Evolutionary conservation across 2,113 vertebrate species (phyloP), one percentile per base, ranked within the genome.

Genomic region (Cromileptes altivelis): DNA sequence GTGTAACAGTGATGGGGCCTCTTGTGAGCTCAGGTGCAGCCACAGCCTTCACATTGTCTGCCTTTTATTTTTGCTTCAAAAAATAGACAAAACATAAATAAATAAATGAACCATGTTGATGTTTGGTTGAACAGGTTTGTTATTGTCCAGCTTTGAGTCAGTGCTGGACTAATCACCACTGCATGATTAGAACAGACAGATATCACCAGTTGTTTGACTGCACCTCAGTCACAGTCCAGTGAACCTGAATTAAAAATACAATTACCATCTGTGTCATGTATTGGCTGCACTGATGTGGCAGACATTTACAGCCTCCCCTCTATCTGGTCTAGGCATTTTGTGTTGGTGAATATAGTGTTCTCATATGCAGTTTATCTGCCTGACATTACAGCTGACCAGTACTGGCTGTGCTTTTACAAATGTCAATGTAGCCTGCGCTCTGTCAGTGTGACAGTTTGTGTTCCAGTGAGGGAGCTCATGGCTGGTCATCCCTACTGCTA

Each of bases 331-430:
- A 11, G 58, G 3, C 27, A 40, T 76, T 37, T 68, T 73, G 65
- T 81, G 42, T 42, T 10, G 8, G 40, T 65, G 61, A 82, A 78
- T 89, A 78, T 74, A 81, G 7, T 78, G 69, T 75, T 68, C 40
- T 87, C 67, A 40, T 74, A 47, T 80, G 80, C 75, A 37, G 72
- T 88, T 85, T 79, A 85, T 86, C 85, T 85, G 81, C 33, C 72
- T 85, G 80, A 91, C 69, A 84, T 84, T 82, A 76, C 71, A 74
- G 84, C 70, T 89, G 88, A 86, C 85, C 79, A 49, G 88, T 67
- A 90, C 89, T 68, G 74, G 19, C 69, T 86, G 83, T 89, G 81
- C 88, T 89, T 75, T 62, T 47, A 88, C 33, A 75, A 90, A 90
- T 84, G 87, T 89, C 75, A 88, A 15, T 50, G 84, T 62, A 62